Evolutionary conservation across 2,888 invertebrate species (phyloP), one percentile per base, ranked within the genome.

Genomic region (Limnephilus auricula): DNA sequence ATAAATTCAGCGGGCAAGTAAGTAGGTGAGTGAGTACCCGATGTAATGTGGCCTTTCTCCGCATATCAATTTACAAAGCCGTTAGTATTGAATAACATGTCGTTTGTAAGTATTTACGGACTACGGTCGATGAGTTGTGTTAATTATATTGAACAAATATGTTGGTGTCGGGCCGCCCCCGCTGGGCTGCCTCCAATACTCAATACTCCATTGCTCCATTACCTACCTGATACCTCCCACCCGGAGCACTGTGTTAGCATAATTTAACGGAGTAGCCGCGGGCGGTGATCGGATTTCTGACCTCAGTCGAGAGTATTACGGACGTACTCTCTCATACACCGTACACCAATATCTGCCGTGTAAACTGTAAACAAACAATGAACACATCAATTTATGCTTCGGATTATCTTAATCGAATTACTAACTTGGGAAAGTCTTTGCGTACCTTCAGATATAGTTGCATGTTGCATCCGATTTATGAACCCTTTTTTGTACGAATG

Each of bases 131-230:
- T 84, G 50, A 65, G 80, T 34, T 34, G 50, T 89, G 37, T 84
- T 90, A 90, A 90, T 90, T 90, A 50, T 37, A 32, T 80, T 83
- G 40, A 90, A 90, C 90, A 83, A 90, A 90, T 90, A 89, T 83
- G 79, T 34, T 37, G 83, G 50, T 45, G 50, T 25, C 86, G 12
- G 80, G 40, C 45, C 86, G 86, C 86, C 86, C 50, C 86, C 86
- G 86, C 80, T 65, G 25, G 50, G 50, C 25, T 5, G 30, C 84
- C 84, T 13, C 84, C 40, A 30, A 6, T 34, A 34, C 37, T 31
- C 37, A n/a, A 2, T 31, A 10, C 45, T 45, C 15, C 45, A 15
- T 0, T 13, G 15, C 45, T 32, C 83, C 34, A 25, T n/a, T n/a
- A 10, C 34, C 4, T 34, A 2, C 2, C 4, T 34, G 34, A 2